These are phyloP conservation scores for Ptycholaimellus sp. DNA, from an alignment of 2,888 invertebrate genomes.

Conservation along the genomic window DNA sequence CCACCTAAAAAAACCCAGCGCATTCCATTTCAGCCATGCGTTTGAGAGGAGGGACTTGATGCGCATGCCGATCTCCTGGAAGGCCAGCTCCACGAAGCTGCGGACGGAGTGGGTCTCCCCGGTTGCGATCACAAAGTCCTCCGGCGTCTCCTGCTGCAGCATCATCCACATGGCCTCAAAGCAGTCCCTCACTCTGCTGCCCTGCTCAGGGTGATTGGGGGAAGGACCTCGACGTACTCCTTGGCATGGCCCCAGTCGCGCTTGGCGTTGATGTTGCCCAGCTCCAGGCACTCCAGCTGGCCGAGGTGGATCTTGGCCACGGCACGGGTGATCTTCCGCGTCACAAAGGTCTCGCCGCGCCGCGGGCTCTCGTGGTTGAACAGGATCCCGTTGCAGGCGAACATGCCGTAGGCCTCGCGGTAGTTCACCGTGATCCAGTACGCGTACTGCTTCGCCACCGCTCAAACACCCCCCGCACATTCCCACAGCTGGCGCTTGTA, in stretches of 20 bases:
- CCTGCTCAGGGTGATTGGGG: background rate
- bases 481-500: slow-evolving; percentile 1
- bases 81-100: slow-evolving; percentile 79
- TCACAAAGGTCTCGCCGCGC: slow-evolving; percentile 84
- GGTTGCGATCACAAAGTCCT: slow-evolving; percentile 91
- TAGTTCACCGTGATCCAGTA: slow-evolving; percentile 91
- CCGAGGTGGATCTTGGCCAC: slow-evolving; percentile 85
- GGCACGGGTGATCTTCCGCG: slow-evolving; percentile 81
- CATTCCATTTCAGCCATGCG: background rate
- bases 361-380: slow-evolving; percentile 91
- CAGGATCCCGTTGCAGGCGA: slow-evolving; percentile 76
- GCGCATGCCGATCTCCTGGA: slow-evolving; percentile 50
- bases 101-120: slow-evolving; percentile 78
- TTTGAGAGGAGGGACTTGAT: slow-evolving; percentile 34
- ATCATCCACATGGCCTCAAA: slow-evolving; percentile 93
- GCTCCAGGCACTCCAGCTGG: slow-evolving; percentile 53
- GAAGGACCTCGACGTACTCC: slow-evolving; percentile 27
- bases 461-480: slow-evolving; percentile 31
- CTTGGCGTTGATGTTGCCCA: slow-evolving; percentile 80
- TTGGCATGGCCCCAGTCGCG: slow-evolving; percentile 67
- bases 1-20: slow-evolving; percentile 39
- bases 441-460: slow-evolving; percentile 78
- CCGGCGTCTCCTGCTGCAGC: slow-evolving; percentile 67
- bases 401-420: slow-evolving; percentile 77
- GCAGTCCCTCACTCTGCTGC: background rate